A percentile compares a stretch with the other conserved stretches of the same genome.
Evolutionary conservation across 2,797 vertebrate genomes (phyloP).

Genomic region (Lophius americanus): DNA sequence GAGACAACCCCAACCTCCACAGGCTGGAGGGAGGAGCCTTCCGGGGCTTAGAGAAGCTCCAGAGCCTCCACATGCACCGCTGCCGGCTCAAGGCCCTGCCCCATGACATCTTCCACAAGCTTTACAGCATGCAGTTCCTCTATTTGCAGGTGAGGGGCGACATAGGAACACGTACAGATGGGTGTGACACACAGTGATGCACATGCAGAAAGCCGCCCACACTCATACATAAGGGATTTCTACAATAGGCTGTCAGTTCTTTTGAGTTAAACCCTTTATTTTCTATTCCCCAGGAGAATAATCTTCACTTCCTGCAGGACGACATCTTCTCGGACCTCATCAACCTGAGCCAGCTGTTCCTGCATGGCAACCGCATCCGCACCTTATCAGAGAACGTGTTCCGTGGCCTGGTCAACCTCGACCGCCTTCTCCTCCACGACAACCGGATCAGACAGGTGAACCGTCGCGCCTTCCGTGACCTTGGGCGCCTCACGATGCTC

Average conservation of each 20-base stretch:
- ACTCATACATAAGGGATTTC: slow-evolving; percentile 18
- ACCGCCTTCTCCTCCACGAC: slow-evolving; percentile 93
- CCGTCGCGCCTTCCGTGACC: slow-evolving; percentile 89
- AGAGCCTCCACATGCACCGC: slow-evolving; percentile 96
- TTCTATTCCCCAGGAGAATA: slow-evolving; percentile 90
- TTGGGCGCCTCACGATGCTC: slow-evolving; percentile 94
- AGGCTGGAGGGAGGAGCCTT: slow-evolving; percentile 93
- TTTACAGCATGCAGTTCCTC: slow-evolving; percentile 96
- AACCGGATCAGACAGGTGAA: slow-evolving; percentile 92
- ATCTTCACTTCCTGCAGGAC: slow-evolving; percentile 93
- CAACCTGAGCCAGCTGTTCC: slow-evolving; percentile 95
- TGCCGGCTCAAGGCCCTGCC: slow-evolving; percentile 92
- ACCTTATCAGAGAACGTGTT: slow-evolving; percentile 93
- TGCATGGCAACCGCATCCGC: slow-evolving; percentile 95
- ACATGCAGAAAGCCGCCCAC: slow-evolving; percentile 30
- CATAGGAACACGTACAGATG: slow-evolving; percentile 6
- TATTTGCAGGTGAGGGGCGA: slow-evolving; percentile 86
- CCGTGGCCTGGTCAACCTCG: slow-evolving; percentile 90
- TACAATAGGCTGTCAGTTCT: slow-evolving; percentile 1
- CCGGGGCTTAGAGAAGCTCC: slow-evolving; percentile 92
- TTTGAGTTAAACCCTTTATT: slow-evolving; percentile 34
- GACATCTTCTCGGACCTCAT: slow-evolving; percentile 96
- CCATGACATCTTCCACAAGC: slow-evolving; percentile 91
- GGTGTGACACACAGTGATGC: neutral
- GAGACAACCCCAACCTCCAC: slow-evolving; percentile 93